Base-by-base conservation (phyloP, 37 sponge, comb jelly and placozoan species). In the Eunapius fragilis region DNA sequence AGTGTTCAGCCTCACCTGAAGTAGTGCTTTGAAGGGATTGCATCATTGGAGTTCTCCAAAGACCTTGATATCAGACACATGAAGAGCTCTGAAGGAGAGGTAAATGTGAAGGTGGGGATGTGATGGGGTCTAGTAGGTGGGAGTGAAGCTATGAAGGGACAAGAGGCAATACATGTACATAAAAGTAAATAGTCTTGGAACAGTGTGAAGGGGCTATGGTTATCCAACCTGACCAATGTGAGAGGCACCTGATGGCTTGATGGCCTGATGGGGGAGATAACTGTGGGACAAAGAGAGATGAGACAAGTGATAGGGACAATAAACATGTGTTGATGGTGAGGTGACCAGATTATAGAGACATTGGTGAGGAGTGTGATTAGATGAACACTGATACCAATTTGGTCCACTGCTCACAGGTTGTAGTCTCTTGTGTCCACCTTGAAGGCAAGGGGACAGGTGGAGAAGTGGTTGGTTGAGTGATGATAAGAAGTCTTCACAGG, bases 1-100 rank as follows among this genome's bases (percentile, higher is more conserved):
- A 95, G 95, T 36, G 99, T 99, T 67, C 99, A 99, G 88, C 99
- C 99, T 27, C 99, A 99, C 67, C 85, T 99, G 87, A 99, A 99
- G 95, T 97, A 99, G 89, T 99, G 99, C 80, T 99, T 99, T 88
- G 99, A 99, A 75, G 99, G 99, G 26, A 99, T 99, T 78, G 96
- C 99, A 48, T 88, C 89, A 26, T 90, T 99, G 71, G 87, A 78
- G 38, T 99, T 99, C 74, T 97, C 99, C 26, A 96, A 99, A 26
- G 95, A 94, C 9, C 87, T 99, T 70, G 97, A 99, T 68, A 99
- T 99, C 83, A 99, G 97, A 4, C 96, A 99, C 80, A 99, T 99
- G 93, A 92, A 90, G 90, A 97, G 97, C 88, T 86, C 92, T 31
- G 99, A 99, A 82, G 94, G 96, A 68, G 99, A 99, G 79, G 81